Conservation (phyloP, 2,113 vertebrate species). For the Podarcis raffonei region DNA sequence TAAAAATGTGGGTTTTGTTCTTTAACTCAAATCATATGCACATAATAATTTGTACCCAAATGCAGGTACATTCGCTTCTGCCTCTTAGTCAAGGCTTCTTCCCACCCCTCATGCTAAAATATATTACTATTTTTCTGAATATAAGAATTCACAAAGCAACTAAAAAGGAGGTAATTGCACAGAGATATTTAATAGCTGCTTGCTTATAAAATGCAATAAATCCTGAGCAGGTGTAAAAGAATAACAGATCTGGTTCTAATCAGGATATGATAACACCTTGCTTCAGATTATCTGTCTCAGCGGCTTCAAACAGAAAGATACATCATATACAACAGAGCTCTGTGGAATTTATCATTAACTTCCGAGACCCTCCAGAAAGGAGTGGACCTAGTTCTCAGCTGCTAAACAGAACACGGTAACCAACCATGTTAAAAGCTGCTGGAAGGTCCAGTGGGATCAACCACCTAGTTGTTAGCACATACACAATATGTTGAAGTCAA, state of each 20-base stretch:
- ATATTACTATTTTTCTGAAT: background rate
- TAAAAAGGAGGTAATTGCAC: fast-evolving
- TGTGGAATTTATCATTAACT: background rate
- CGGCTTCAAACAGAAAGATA: background rate
- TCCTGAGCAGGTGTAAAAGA: background rate
- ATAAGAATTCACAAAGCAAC: fast-evolving
- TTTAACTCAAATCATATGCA: background rate
- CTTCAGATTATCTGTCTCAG: background rate
- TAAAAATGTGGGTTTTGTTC: background rate
- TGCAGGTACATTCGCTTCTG: background rate
- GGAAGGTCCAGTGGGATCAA: background rate
- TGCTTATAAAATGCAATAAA: background rate
- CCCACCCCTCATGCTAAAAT: slow-evolving; percentile 2
- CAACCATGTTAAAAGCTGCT: background rate
- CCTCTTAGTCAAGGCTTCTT: slow-evolving; percentile 37
- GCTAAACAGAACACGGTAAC: background rate
- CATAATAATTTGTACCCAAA: background rate
- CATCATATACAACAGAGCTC: background rate
- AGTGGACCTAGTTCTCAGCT: background rate
- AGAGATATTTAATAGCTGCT: background rate
- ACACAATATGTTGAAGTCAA: background rate
- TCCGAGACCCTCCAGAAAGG: background rate
- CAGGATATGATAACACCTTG: background rate
- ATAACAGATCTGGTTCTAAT: background rate
- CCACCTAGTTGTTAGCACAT: background rate